A percentile compares a stretch with the other conserved stretches of the same genome.
phyloP scores from a whole-genome alignment of 1,140 invertebrate species.

The Teleogryllus occipitalis region DNA sequence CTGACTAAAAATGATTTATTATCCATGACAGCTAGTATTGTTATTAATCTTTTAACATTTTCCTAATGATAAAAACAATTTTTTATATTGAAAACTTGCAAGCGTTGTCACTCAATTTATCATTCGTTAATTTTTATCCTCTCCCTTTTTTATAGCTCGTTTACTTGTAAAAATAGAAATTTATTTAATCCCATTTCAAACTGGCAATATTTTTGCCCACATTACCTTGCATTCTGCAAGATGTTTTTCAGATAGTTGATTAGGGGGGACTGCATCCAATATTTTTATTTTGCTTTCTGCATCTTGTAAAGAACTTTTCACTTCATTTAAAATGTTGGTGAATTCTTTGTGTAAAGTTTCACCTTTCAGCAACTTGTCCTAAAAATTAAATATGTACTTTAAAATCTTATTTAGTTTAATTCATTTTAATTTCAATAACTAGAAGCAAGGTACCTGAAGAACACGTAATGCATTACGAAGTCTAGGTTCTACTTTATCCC shows the following conservation, averaged over 20 bases:
- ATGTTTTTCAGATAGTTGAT: slow-evolving; percentile 37
- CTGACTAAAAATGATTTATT: too few species aligned
- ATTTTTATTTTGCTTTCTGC: slow-evolving; percentile 38
- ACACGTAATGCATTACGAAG: slow-evolving; percentile 21
- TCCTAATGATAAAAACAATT: too few species aligned
- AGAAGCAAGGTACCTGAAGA: slow-evolving; percentile 13
- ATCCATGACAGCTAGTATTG: too few species aligned
- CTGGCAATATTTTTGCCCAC: slow-evolving; percentile 1
- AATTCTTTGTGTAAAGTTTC: slow-evolving; percentile 9
- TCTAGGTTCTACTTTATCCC: slow-evolving; percentile 32
- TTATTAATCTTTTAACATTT: too few species aligned
- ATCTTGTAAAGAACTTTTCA: slow-evolving; percentile 41
- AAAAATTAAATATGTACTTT: not conserved
- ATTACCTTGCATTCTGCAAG: slow-evolving; percentile 42
- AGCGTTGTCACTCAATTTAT: too few species aligned
- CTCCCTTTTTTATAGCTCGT: too few species aligned
- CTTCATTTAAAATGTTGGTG: slow-evolving; percentile 33
- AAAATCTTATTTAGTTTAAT: not conserved
- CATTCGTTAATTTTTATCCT: too few species aligned
- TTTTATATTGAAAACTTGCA: too few species aligned
- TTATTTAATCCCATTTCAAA: too few species aligned
- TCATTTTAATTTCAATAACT: too few species aligned
- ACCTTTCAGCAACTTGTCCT: not conserved
- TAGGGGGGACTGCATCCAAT: slow-evolving; percentile 33
- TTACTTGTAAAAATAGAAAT: too few species aligned